phyloP scores from a whole-genome alignment of 1,140 invertebrate species.

The Coptotermes formosanus region DNA sequence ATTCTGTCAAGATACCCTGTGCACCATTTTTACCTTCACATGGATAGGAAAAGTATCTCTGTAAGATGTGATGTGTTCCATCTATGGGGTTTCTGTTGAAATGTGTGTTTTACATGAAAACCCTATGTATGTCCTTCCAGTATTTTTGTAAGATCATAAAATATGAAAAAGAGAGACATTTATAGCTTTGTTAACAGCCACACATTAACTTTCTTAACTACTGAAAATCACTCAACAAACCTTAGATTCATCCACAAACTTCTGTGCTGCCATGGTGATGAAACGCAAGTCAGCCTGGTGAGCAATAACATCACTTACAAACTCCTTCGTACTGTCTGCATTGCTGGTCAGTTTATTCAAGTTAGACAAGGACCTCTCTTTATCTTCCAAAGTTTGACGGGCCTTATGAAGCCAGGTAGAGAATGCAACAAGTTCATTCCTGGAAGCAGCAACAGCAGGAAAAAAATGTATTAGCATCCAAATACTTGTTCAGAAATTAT shows the following conservation, averaged over 20 bases:
- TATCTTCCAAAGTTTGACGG: constrained; percentile 75
- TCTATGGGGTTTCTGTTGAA: no score
- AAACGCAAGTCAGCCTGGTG: constrained; percentile 93
- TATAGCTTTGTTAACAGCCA: no score
- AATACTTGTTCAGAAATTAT: neutral
- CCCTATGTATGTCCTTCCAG: no score
- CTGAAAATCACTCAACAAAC: no score
- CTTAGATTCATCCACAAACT: constrained; percentile 91
- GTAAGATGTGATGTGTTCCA: no score
- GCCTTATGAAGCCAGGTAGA: constrained; percentile 82
- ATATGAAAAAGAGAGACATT: no score
- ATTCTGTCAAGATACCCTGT: no score
- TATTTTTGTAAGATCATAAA: no score
- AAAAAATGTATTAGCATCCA: neutral
- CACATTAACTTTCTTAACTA: no score
- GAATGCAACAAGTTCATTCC: constrained; percentile 76
- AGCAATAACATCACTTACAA: constrained; percentile 91
- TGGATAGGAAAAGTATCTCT: no score
- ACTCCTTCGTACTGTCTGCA: constrained; percentile 75
- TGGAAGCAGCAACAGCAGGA: constrained; percentile 42
- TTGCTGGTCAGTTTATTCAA: constrained; percentile 69
- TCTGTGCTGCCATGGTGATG: constrained; percentile 92
- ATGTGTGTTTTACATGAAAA: no score
- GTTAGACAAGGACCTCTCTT: constrained; percentile 79
- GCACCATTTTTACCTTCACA: no score